These are phyloP conservation scores for Anser cygnoides DNA, from an alignment of 2,113 vertebrate genomes.

Conservation along the genomic window DNA sequence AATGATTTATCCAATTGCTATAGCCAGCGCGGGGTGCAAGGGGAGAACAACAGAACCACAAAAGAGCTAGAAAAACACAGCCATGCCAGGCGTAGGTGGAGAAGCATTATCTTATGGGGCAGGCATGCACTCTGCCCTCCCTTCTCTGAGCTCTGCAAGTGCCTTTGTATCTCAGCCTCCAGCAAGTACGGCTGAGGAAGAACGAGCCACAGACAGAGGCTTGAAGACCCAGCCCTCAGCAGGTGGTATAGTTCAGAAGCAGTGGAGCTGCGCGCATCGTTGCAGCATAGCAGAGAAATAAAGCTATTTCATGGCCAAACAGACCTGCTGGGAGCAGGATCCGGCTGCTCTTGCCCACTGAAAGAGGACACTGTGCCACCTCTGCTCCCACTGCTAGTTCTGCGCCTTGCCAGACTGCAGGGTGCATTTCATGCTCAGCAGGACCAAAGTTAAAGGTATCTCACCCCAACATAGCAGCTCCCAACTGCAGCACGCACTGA, in stretches of 20 bases:
- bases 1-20: background rate
- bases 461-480: background rate
- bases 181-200: background rate
- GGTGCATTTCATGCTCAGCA: background rate
- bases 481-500: background rate
- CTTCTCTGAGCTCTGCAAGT: background rate
- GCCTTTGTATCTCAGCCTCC: background rate
- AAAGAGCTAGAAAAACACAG: slow-evolving; percentile 43
- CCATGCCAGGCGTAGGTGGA: slow-evolving; percentile 38
- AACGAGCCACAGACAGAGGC: background rate
- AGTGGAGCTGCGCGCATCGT: background rate
- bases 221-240: background rate
- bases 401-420: background rate
- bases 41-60: slow-evolving; percentile 41
- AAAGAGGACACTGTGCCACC: background rate
- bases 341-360: background rate
- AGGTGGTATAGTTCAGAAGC: background rate
- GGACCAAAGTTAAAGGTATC: background rate
- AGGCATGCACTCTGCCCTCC: background rate
- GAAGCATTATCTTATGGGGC: background rate
- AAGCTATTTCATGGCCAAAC: background rate
- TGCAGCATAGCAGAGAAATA: background rate
- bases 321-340: background rate
- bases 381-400: background rate
- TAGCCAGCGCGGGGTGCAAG: background rate